Evolutionary conservation across 2,797 vertebrate genomes (phyloP).

Genomic region (Rousettus madagascariensis): DNA sequence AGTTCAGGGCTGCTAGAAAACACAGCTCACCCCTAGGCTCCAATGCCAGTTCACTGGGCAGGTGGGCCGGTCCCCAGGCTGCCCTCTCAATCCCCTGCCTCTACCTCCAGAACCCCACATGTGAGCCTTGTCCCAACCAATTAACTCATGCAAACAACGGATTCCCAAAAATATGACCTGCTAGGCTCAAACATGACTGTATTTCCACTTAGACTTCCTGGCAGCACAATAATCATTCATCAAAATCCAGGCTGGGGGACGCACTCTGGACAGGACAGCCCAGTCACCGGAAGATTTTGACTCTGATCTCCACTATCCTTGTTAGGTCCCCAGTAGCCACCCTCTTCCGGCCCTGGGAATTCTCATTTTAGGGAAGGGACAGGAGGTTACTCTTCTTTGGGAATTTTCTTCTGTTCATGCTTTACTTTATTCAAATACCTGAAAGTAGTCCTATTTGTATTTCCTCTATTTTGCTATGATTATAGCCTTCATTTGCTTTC

Average conservation of each 20-base stretch:
- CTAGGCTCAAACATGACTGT: neutral
- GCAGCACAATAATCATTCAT: neutral
- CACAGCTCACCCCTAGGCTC: neutral
- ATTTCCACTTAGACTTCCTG: neutral
- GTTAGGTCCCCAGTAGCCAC: neutral
- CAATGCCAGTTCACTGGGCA: rapidly evolving
- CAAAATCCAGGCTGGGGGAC: neutral
- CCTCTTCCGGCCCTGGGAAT: neutral
- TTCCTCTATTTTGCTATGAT: neutral
- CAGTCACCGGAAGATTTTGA: neutral
- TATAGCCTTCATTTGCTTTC: neutral
- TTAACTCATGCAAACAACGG: neutral
- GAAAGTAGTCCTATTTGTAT: neutral
- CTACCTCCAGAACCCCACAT: neutral
- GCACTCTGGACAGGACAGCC: neutral
- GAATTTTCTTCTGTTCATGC: neutral
- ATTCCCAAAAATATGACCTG: neutral
- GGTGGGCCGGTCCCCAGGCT: neutral
- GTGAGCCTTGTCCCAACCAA: neutral
- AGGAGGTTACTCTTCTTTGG: neutral
- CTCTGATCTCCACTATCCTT: neutral
- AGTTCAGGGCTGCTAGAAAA: neutral
- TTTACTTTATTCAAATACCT: neutral
- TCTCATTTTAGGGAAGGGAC: neutral
- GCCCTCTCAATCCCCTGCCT: neutral